Base-by-base conservation (phyloP, 1,140 invertebrate genomes). In the Bemisia tabaci region DNA sequence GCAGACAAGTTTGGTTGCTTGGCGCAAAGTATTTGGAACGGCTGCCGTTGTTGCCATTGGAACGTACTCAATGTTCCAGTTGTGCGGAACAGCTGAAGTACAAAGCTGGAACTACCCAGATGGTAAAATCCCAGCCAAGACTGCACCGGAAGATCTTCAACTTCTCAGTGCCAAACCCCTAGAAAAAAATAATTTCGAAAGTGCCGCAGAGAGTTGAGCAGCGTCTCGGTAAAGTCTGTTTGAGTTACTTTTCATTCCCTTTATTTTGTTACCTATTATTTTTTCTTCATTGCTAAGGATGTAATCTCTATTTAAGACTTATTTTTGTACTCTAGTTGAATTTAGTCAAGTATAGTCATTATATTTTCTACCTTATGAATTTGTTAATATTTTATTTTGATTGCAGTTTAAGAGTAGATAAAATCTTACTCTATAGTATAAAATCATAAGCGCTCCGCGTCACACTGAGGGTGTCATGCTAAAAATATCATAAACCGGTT, bases 21-120 rank as follows among this genome's bases (percentile, higher is more conserved):
- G 90, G 90, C 80, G 85, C 64, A 82, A 75, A 25, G 86, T 90
- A 1, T 92, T 91, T 73, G 84, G 81, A 65, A 78, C 89, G 12
- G 79, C 85, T 21, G 79, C 84, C 1, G 79, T 79, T 11, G 80
- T 92, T 2, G 83, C 85, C 17, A 77, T 84, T 26, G 75, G 79
- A 9, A 90, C 89, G 0, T 88, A 87, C 69, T 66, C 87, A 0
- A 71, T 88, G 1, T 92, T 84, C 72, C 82, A 88, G 72, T 78
- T 89, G 63, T 87, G 83, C 72, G 86, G 84, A 0, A 85, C 85
- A 1, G 84, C 80, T 23, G 82, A 86, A 23, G 80, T 84, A 66
- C 84, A 85, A 70, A 64, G 77, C 0, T 86, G 84, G 84, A 85
- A 85, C 73, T 81, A 81, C 74, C 78, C 79, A 2, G 68, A 69